Conservation (phyloP, 1,140 invertebrate species). For the Heliconius congener region DNA sequence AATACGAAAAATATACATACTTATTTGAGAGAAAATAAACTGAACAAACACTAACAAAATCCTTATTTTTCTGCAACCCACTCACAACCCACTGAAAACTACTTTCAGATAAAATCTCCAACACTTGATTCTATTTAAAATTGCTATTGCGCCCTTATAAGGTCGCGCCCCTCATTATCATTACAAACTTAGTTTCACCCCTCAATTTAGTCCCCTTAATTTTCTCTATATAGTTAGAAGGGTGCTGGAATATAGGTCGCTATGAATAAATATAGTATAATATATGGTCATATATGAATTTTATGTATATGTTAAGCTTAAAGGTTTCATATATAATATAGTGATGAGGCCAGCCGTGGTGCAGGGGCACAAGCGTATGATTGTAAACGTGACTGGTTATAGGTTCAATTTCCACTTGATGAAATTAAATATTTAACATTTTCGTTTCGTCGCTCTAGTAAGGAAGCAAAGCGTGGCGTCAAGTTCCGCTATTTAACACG, state of each 20-base stretch:
- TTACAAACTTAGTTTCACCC: constrained; percentile 45
- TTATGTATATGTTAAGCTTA: constrained; percentile 9
- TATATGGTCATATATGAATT: constrained; percentile 6
- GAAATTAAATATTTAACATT: too few species aligned
- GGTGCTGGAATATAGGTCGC: constrained; percentile 23
- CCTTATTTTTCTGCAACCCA: not conserved
- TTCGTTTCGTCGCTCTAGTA: too few species aligned
- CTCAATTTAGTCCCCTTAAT: constrained; percentile 40
- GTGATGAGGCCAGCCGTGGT: not conserved
- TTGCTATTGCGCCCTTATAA: constrained; percentile 33
- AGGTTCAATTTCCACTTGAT: too few species aligned
- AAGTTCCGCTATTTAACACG: too few species aligned
- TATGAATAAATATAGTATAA: constrained; percentile 33
- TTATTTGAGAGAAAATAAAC: not conserved
- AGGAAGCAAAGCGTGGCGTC: too few species aligned
- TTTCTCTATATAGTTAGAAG: constrained; percentile 31
- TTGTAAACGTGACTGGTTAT: too few species aligned
- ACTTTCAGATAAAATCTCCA: constrained; percentile 41
- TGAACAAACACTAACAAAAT: not conserved
- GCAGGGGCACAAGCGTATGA: too few species aligned
- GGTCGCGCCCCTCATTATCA: constrained; percentile 40
- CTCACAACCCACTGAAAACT: constrained; percentile 15
- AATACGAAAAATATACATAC: too few species aligned
- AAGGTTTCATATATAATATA: not conserved
- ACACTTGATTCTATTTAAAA: constrained; percentile 28